Conservation (phyloP, 2,797 vertebrate genomes). For the Malacoraja senta region DNA sequence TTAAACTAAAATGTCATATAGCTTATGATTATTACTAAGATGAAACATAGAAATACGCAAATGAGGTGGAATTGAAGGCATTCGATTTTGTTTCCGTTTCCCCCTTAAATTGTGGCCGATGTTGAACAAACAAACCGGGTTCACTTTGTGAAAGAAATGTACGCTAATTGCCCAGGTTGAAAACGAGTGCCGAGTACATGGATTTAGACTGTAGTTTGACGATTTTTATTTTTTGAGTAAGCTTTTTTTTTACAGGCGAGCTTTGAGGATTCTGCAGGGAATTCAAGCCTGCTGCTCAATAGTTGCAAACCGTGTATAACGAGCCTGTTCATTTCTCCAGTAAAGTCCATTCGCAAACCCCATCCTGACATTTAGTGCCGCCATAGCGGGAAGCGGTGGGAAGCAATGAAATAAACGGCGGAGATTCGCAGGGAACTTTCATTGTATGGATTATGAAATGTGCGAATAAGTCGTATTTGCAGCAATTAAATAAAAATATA, state of each 20-base stretch:
- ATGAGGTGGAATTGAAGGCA: background rate
- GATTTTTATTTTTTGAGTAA: constrained; percentile 2
- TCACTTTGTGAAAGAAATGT: background rate
- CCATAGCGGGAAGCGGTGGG: background rate
- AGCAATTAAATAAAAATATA: background rate
- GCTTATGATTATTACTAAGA: background rate
- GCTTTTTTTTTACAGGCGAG: background rate
- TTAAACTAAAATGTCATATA: background rate
- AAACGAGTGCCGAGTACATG: background rate
- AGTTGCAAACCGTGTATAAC: background rate
- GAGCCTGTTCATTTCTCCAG: background rate
- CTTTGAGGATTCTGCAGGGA: background rate
- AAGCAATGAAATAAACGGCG: background rate
- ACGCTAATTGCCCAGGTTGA: background rate
- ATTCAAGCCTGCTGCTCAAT: no score
- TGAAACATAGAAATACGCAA: background rate
- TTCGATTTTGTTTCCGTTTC: background rate
- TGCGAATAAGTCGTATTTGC: background rate
- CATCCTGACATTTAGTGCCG: background rate
- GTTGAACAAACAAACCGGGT: background rate
- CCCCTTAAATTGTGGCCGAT: background rate
- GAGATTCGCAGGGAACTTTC: background rate
- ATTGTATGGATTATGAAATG: background rate
- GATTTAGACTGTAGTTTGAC: background rate
- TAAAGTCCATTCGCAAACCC: background rate